These are phyloP conservation scores for Brachypalpus laphriformis DNA, from an alignment of 2,888 invertebrate genomes.

Conservation along the genomic window DNA sequence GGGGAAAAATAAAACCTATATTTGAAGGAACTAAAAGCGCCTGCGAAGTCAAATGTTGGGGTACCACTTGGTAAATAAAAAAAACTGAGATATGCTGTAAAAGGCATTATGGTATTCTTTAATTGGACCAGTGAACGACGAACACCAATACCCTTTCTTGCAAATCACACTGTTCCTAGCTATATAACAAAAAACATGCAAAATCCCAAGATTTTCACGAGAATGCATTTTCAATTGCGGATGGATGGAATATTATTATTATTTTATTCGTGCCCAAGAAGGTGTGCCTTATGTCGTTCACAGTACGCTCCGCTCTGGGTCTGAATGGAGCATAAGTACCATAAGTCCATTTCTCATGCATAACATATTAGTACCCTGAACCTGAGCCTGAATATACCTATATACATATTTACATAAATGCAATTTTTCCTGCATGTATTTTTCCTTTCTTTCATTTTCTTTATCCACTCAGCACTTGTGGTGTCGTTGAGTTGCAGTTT, in stretches of 20 bases:
- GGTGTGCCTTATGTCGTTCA: conserved; percentile 46
- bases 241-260: conserved; percentile 61
- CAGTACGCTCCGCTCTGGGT: not conserved
- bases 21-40: too few relatives aligned
- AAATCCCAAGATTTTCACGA: conserved; percentile 24
- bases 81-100: too few relatives aligned
- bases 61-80: too few relatives aligned
- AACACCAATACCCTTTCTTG: not conserved
- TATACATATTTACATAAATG: not conserved
- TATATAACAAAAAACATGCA: not conserved
- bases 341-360: conserved; percentile 67
- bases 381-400: conserved; percentile 48
- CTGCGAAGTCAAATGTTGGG: too few relatives aligned
- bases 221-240: conserved; percentile 67
- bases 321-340: conserved; percentile 46
- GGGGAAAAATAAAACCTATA: too few relatives aligned
- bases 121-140: too few relatives aligned
- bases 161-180: not conserved
- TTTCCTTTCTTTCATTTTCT: conserved; percentile 14
- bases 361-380: conserved; percentile 62
- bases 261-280: conserved; percentile 50
- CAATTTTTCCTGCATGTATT: conserved; percentile 11
- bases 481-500: conserved; percentile 61
- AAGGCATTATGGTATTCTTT: too few relatives aligned
- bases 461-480: conserved; percentile 51